Conservation (phyloP, 2,888 invertebrate species). For the Mesorhabditis belari region DNA sequence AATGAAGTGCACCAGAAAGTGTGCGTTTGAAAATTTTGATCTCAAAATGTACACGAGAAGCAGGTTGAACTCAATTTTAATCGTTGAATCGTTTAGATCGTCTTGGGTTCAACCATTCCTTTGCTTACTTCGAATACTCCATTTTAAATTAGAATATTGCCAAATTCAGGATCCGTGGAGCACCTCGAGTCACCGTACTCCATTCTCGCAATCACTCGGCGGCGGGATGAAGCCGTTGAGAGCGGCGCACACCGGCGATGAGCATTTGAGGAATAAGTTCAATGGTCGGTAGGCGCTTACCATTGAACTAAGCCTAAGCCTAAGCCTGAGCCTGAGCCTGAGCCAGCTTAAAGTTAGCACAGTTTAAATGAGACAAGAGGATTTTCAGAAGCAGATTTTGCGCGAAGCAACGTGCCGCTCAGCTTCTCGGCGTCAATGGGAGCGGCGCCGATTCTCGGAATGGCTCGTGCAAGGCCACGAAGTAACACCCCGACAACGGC, state of each 20-base stretch:
- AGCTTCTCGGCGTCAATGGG: conserved; percentile 34
- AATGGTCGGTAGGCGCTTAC: conserved; percentile 17
- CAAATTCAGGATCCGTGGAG: conserved; percentile 47
- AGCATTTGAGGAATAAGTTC: conserved; percentile 38
- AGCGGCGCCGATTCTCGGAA: conserved; percentile 12
- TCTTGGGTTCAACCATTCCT: too few relatives aligned
- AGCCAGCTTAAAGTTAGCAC: not conserved
- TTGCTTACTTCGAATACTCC: not conserved
- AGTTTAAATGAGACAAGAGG: not conserved
- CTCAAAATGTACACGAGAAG: too few relatives aligned
- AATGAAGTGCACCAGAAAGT: too few relatives aligned
- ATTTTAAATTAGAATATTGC: not conserved
- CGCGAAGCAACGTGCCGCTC: conserved; percentile 21
- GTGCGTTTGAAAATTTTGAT: too few relatives aligned
- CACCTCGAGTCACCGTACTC: conserved; percentile 12
- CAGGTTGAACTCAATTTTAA: too few relatives aligned
- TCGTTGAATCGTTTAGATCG: too few relatives aligned
- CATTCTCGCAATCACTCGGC: conserved; percentile 45
- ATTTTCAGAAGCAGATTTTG: conserved; percentile 18
- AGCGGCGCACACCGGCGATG: conserved; percentile 47
- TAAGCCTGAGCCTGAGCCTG: not conserved
- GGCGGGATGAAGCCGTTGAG: conserved; percentile 33
- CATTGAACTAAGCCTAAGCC: not conserved
- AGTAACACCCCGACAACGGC: conserved; percentile 37
- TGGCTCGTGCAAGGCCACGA: conserved; percentile 35